Evolutionary conservation across 2,797 vertebrate genomes (phyloP).

Genomic region (Brotogeris chrysoptera): DNA sequence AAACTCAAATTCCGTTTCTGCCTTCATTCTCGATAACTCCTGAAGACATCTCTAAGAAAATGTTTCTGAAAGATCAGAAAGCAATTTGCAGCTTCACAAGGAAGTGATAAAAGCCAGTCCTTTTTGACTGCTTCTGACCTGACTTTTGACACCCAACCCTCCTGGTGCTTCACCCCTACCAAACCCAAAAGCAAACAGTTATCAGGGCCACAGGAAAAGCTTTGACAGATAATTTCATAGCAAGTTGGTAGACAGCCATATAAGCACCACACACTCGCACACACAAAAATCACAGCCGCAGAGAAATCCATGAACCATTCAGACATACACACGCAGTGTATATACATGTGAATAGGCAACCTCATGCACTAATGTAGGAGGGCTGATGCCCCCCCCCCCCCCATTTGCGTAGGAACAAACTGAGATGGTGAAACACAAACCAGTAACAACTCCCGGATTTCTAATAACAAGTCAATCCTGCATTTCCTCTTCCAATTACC

Average conservation of each 20-base stretch:
- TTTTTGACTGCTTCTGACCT: neutral
- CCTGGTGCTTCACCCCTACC: neutral
- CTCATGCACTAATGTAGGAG: neutral
- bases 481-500: neutral
- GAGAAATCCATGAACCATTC: neutral
- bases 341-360: accelerated
- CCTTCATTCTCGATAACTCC: neutral
- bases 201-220: neutral
- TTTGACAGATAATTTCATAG: neutral
- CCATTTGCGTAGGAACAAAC: accelerated
- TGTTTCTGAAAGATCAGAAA: neutral
- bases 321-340: accelerated
- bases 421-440: neutral
- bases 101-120: neutral
- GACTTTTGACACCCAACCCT: neutral
- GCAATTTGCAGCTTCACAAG: neutral
- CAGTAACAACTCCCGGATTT: neutral
- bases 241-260: neutral
- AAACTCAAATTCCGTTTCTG: neutral
- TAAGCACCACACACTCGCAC: neutral
- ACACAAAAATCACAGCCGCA: neutral
- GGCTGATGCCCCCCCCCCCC: neutral
- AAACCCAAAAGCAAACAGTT: neutral
- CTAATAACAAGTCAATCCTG: neutral
- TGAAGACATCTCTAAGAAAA: neutral